Conservation (phyloP, 2,113 vertebrate genomes). For the Orthonyx spaldingii region DNA sequence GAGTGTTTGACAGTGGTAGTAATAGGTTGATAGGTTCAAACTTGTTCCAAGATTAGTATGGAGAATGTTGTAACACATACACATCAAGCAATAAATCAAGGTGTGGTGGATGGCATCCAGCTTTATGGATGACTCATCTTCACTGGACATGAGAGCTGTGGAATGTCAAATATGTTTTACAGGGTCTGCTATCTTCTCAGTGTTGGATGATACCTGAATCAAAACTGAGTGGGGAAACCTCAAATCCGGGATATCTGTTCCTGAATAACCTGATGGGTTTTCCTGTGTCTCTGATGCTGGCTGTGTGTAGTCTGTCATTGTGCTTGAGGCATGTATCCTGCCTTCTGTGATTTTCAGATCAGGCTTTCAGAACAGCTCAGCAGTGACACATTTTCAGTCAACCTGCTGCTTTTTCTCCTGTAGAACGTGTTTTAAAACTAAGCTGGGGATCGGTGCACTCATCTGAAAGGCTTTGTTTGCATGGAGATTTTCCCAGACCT, state of each 20-base stretch:
- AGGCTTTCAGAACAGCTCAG: background rate
- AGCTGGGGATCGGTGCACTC: accelerated
- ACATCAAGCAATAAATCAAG: background rate
- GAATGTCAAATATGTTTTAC: background rate
- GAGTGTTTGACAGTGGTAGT: background rate
- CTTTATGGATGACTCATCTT: background rate
- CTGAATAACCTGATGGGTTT: background rate
- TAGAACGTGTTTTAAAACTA: background rate
- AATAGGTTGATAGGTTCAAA: background rate
- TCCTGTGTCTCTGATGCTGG: background rate
- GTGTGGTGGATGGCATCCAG: background rate
- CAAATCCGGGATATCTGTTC: background rate
- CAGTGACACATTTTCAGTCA: background rate
- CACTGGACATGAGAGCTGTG: background rate
- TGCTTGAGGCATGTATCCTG: background rate
- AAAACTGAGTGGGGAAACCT: background rate
- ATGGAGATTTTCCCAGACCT: accelerated
- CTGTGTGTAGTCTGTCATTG: background rate
- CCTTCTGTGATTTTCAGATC: background rate
- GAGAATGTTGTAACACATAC: background rate
- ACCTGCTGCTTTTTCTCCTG: background rate
- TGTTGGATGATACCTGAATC: background rate
- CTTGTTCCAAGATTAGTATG: background rate
- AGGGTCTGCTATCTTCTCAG: background rate
- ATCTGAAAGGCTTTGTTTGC: background rate